Base-by-base conservation (phyloP, 2,113 vertebrate genomes). In the human (Homo sapiens) region DNA sequence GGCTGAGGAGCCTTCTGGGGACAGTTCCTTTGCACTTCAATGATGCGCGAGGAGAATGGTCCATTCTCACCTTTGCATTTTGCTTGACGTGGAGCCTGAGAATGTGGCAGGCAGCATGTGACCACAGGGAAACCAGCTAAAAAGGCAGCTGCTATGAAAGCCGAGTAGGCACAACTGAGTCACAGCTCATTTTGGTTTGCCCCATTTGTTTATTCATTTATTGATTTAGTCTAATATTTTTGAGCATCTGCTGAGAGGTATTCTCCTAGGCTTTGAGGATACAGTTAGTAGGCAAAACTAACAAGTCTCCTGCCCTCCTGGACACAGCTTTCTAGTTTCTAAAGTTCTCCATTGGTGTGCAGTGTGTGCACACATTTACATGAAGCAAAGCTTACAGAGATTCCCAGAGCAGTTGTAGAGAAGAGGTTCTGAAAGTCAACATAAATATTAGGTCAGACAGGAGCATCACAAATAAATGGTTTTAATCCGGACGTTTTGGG, bases 211-310 rank as follows among this genome's bases (percentile, higher is more conserved):
- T 57, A 38, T 94, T 55, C 38, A 30, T 55, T 61, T 52, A 52
- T 55, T 79, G n/a, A 68, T 93, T 22, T 43, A 32, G 82, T 64
- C 48, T 75, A 79, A 52, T 78, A 83, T 70, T 84, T 88, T 57
- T 61, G 45, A 66, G 84, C 66, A 30, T 57, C 30, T 93, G 0
- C 59, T 82, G 10, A 61, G 4, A 86, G 50, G 9, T 64, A 48
- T 17, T 78, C 6, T 91, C 27, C n/a, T 17, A 64, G 52, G 17
- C 10, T 57, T 84, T 43, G 48, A 9, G 38, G 10, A 22, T 61
- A 35, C 20, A 40, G 10, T 59, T 32, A 23, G 2, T 45, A 14
- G 43, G 13, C 43, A 81, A 87, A 78, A 38, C 20, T 48, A 61
- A 64, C 25, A 14, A 32, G 18, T 30, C 1, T 0, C 12, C 4